Conservation (phyloP, 2,888 invertebrate species). For the Himalopsyche anomala region DNA sequence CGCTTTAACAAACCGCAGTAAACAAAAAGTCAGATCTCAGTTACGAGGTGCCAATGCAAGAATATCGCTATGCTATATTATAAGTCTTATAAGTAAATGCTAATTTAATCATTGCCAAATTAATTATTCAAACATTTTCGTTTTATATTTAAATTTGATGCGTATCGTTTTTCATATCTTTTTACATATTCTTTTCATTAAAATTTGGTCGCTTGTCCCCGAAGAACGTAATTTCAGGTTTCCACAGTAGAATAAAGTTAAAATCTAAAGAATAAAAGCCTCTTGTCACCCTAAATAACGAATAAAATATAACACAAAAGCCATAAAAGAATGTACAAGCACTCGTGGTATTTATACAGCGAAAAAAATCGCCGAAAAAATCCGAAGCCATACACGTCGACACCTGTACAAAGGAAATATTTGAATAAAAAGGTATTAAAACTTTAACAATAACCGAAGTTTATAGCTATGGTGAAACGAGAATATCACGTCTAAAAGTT, state of each 20-base stretch:
- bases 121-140: no score
- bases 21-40: no score
- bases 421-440: constrained; percentile 45
- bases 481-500: constrained; percentile 44
- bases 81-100: no score
- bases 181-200: no score
- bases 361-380: constrained; percentile 35
- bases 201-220: no score
- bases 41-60: no score
- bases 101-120: no score
- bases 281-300: constrained; percentile 21
- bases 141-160: no score
- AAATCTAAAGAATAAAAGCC: constrained; percentile 24
- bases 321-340: neutral
- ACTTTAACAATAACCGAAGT: constrained; percentile 53
- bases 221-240: no score
- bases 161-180: no score
- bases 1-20: no score
- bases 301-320: constrained; percentile 30
- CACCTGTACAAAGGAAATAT: constrained; percentile 44
- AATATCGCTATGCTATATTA: no score
- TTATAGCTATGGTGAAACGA: constrained; percentile 15
- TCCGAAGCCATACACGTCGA: constrained; percentile 28
- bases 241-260: neutral
- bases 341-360: neutral